phyloP scores from a whole-genome alignment of 1,140 invertebrate species.

The Chymomyza costata region DNA sequence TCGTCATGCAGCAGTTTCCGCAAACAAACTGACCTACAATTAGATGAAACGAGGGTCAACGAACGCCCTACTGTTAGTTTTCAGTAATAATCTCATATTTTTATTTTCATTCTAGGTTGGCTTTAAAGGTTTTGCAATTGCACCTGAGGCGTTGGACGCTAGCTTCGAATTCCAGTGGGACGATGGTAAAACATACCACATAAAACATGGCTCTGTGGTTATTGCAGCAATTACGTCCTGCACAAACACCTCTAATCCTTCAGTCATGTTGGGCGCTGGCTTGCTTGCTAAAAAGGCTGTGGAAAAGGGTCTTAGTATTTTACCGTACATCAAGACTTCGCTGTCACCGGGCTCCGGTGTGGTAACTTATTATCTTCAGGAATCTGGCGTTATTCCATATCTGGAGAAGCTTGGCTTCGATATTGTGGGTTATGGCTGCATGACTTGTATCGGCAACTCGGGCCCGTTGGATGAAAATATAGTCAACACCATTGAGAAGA shows the following conservation, averaged over 20 bases:
- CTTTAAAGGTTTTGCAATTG: conserved; percentile 95
- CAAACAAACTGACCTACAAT: conserved; percentile 61
- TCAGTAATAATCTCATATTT: conserved; percentile 7
- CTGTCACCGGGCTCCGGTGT: conserved; percentile 98
- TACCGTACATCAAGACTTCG: conserved; percentile 97
- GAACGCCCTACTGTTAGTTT: conserved; percentile 32
- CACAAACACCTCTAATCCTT: conserved; percentile 98
- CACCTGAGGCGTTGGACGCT: conserved; percentile 80
- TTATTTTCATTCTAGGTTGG: conserved; percentile 81
- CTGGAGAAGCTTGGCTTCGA: conserved; percentile 93
- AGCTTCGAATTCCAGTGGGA: conserved; percentile 87
- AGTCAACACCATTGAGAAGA: conserved; percentile 95
- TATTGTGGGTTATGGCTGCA: conserved; percentile 97
- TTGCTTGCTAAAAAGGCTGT: conserved; percentile 96
- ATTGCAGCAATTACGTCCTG: conserved; percentile 98
- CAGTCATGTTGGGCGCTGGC: conserved; percentile 97
- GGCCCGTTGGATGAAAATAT: conserved; percentile 95
- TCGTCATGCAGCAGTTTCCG: conserved; percentile 42
- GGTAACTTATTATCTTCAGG: conserved; percentile 95
- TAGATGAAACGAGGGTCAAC: conserved; percentile 38
- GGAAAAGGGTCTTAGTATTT: conserved; percentile 89
- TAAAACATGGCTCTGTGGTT: conserved; percentile 95
- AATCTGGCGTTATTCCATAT: conserved; percentile 89
- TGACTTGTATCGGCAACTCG: conserved; percentile 99
- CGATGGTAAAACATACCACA: conserved; percentile 88